phyloP scores from a whole-genome alignment of 1,140 invertebrate genomes.

The Whitmania pigra region DNA sequence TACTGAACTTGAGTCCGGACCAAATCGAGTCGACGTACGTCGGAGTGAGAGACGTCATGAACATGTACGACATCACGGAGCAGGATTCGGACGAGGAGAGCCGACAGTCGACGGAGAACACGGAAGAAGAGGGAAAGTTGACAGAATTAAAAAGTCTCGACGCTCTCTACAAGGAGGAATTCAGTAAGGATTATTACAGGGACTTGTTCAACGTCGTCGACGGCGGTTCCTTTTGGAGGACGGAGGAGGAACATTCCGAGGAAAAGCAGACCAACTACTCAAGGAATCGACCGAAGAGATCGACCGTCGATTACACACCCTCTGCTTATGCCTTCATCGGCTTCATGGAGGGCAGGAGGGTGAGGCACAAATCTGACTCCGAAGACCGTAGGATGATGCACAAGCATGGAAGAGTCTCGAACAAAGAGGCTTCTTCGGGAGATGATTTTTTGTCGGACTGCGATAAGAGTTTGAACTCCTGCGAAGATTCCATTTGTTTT shows the following conservation, averaged over 20 bases:
- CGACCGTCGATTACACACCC: conserved; percentile 13
- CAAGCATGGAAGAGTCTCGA: too few species aligned
- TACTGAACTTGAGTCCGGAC: conserved; percentile 12
- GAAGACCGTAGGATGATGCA: too few species aligned
- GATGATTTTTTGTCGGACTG: too few species aligned
- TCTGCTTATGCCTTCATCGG: conserved; percentile 14
- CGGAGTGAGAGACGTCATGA: conserved; percentile 11
- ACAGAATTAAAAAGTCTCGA: conserved; percentile 12
- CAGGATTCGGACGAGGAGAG: background rate
- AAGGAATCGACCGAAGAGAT: conserved; percentile 7
- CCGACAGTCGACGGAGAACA: too few species aligned
- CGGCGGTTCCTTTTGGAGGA: background rate
- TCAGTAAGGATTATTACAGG: conserved; percentile 1
- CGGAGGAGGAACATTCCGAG: background rate
- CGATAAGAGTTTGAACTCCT: too few species aligned
- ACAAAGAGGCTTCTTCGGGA: too few species aligned
- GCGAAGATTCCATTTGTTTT: too few species aligned
- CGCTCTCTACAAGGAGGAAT: background rate
- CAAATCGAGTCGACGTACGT: conserved; percentile 15
- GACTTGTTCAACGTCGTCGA: background rate
- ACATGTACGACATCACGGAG: conserved; percentile 3
- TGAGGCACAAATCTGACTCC: background rate
- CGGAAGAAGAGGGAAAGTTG: conserved; percentile 2
- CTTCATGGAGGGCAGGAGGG: conserved; percentile 12
- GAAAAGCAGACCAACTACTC: conserved; percentile 9